phyloP scores from a whole-genome alignment of 2,888 invertebrate species.

The Lepeophtheirus nordmannii region DNA sequence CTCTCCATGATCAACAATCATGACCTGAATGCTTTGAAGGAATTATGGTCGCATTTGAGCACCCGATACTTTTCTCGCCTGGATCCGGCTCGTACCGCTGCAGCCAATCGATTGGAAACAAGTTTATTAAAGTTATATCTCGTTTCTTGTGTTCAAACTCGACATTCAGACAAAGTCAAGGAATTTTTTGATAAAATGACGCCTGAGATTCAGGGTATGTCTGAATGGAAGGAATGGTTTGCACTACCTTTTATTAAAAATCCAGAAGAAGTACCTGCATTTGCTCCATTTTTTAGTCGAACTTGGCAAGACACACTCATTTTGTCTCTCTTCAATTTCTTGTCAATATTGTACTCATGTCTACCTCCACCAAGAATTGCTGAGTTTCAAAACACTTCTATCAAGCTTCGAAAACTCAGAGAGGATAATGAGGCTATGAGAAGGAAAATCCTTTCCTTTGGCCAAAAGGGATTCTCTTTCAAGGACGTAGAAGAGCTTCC shows the following conservation, averaged over 20 bases:
- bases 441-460: neutral
- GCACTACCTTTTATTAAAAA: constrained; percentile 76
- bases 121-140: constrained; percentile 57
- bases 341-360: constrained; percentile 55
- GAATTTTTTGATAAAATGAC: constrained; percentile 81
- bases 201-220: constrained; percentile 66
- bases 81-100: constrained; percentile 60
- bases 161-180: constrained; percentile 63
- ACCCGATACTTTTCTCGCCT: constrained; percentile 68
- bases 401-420: constrained; percentile 41
- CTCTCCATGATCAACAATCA: constrained; percentile 54
- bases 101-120: constrained; percentile 27
- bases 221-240: constrained; percentile 96
- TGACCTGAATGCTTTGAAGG: constrained; percentile 61
- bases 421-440: constrained; percentile 19
- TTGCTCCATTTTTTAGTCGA: constrained; percentile 71
- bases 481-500: constrained; percentile 39
- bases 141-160: constrained; percentile 64
- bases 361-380: constrained; percentile 26
- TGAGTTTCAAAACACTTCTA: constrained; percentile 37
- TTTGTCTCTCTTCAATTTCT: constrained; percentile 76
- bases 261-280: constrained; percentile 75
- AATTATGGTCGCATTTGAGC: constrained; percentile 79
- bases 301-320: constrained; percentile 90
- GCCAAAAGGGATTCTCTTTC: neutral